These are phyloP conservation scores for Sclerodermus sp. DNA, from an alignment of 2,888 invertebrate genomes.

Conservation along the genomic window DNA sequence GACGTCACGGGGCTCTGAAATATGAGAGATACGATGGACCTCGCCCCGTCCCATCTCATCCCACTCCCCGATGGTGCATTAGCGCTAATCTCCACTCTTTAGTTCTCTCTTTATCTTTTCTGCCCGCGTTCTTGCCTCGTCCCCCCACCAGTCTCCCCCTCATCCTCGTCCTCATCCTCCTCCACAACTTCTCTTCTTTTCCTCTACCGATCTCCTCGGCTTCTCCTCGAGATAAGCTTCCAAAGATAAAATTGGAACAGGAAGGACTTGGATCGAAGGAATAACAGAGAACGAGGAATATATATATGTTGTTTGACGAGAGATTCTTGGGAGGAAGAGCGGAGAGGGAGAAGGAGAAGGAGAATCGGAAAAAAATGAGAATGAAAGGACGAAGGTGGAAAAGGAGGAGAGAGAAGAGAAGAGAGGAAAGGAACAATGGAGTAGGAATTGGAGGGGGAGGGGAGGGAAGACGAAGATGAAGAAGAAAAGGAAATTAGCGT, in stretches of 20 bases:
- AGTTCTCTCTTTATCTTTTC: conserved; percentile 57
- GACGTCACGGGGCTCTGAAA: conserved; percentile 57
- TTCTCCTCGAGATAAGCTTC: conserved; percentile 32
- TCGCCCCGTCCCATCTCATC: conserved; percentile 36
- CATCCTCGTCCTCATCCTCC: conserved; percentile 44
- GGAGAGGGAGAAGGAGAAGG: conserved; percentile 24
- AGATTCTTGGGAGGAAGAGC: too few species aligned
- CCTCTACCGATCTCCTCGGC: conserved; percentile 16
- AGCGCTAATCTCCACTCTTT: conserved; percentile 58
- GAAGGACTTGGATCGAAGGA: conserved; percentile 21
- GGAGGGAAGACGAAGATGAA: too few species aligned
- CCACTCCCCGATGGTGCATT: conserved; percentile 51
- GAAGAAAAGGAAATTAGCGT: too few species aligned
- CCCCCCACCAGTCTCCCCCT: conserved; percentile 9
- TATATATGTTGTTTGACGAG: too few species aligned
- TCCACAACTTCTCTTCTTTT: conserved; percentile 11
- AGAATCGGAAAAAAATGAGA: conserved; percentile 54
- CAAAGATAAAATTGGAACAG: conserved; percentile 12
- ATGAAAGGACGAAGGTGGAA: conserved; percentile 65
- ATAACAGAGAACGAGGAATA: conserved; percentile 25
- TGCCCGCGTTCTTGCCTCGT: conserved; percentile 25
- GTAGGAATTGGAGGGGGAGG: conserved; percentile 27
- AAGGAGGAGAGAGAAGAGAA: too few species aligned
- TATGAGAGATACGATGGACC: conserved; percentile 57
- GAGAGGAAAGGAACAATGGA: too few species aligned